Percentiles rank a stretch among this genome's conserved stretches.
Conservation (phyloP, 92 coral and sea anemone genomes). For the Parazoanthus swiftii region DNA sequence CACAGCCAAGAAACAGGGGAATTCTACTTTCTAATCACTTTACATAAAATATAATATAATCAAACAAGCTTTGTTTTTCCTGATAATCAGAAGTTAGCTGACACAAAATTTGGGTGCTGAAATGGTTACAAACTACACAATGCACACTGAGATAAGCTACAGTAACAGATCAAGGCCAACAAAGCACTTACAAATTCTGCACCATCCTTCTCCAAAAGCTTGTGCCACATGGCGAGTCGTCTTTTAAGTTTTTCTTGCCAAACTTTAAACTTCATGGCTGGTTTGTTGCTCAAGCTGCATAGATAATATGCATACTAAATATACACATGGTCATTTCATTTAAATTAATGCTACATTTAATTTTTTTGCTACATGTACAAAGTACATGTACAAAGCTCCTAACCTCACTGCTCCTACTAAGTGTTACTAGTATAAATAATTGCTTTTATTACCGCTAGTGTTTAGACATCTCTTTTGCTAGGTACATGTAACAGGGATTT, state of each 20-base stretch:
- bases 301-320: background rate
- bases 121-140: too few species aligned
- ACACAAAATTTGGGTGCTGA: background rate
- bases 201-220: conserved; percentile 78
- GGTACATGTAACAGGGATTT: too few species aligned
- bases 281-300: conserved; percentile 77
- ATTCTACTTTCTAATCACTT: background rate
- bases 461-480: too few species aligned
- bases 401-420: too few species aligned
- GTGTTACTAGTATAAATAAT: too few species aligned
- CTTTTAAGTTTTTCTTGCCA: conserved; percentile 93
- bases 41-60: too few species aligned
- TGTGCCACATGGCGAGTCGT: conserved; percentile 80
- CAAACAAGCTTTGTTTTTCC: background rate
- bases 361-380: too few species aligned
- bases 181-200: conserved; percentile 60
- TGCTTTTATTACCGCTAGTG: too few species aligned
- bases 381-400: too few species aligned
- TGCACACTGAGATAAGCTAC: background rate
- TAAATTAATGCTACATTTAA: too few species aligned
- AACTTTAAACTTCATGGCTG: conserved; percentile 89
- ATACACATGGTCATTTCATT: too few species aligned
- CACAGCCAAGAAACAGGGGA: background rate
- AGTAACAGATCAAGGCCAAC: background rate
- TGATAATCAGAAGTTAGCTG: background rate